phyloP scores from a whole-genome alignment of 2,888 invertebrate species.

The Erebia epiphron region DNA sequence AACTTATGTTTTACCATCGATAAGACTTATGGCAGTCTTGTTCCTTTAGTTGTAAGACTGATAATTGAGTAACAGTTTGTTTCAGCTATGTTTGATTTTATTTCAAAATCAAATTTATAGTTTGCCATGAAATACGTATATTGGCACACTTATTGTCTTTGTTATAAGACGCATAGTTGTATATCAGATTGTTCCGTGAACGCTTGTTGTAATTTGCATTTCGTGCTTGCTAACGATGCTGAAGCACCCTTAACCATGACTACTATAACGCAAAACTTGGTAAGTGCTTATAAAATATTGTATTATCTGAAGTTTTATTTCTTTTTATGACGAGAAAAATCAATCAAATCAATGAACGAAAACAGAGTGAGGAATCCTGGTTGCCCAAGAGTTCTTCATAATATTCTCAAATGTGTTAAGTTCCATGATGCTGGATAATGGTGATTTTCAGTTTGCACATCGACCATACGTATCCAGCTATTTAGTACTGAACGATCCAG shows the following conservation, averaged over 20 bases:
- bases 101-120: conserved; percentile 44
- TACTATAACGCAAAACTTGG: conserved; percentile 37
- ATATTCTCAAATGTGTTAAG: no score
- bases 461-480: no score
- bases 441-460: no score
- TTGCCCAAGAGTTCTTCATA: no score
- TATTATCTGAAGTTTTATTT: neutral
- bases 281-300: neutral
- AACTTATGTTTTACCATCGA: conserved; percentile 34
- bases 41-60: conserved; percentile 1
- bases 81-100: conserved; percentile 9
- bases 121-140: conserved; percentile 13
- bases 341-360: no score
- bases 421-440: no score
- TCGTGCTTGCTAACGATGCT: conserved; percentile 67
- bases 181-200: neutral
- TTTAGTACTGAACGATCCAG: no score
- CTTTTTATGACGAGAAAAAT: neutral
- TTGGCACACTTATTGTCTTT: conserved; percentile 16
- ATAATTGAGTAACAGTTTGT: conserved; percentile 36
- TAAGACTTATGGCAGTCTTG: conserved; percentile 36
- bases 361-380: no score
- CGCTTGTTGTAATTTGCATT: conserved; percentile 39
- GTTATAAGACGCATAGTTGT: conserved; percentile 40
- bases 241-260: conserved; percentile 16